Conservation (phyloP, 2,888 invertebrate genomes). For the Athalia circularis region DNA sequence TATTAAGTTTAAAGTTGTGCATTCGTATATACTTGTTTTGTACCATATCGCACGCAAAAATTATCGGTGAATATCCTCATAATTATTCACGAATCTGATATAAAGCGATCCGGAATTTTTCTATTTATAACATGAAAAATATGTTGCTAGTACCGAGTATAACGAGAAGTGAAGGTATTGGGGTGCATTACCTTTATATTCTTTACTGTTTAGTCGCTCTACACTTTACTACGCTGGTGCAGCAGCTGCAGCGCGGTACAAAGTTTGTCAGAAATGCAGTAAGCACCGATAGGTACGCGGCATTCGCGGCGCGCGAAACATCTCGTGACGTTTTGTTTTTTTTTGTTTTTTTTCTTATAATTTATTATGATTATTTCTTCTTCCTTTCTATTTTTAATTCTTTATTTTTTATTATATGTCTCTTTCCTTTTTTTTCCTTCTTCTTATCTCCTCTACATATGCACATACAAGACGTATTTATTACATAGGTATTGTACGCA, state of each 20-base stretch:
- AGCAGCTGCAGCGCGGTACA: background rate
- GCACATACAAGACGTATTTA: background rate
- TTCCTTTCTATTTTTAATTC: background rate
- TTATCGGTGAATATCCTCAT: no score
- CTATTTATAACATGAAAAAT: no score
- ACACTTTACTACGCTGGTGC: background rate
- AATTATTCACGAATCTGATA: no score
- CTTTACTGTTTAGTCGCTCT: no score
- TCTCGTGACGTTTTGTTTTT: background rate
- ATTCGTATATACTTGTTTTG: no score
- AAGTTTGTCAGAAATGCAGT: background rate
- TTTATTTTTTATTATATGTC: background rate
- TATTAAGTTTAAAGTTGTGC: no score
- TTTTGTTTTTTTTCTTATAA: background rate
- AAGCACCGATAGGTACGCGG: slow-evolving; percentile 1
- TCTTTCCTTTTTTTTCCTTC: background rate
- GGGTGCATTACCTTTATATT: no score
- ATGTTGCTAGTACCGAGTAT: no score
- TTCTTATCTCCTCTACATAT: background rate
- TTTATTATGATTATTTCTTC: background rate
- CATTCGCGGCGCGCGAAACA: slow-evolving; percentile 16
- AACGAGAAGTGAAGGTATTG: no score
- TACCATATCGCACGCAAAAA: no score
- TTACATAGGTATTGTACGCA: background rate
- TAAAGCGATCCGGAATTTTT: no score